Conservation (phyloP, 2,888 invertebrate species). For the Trachelus troglodyta region DNA sequence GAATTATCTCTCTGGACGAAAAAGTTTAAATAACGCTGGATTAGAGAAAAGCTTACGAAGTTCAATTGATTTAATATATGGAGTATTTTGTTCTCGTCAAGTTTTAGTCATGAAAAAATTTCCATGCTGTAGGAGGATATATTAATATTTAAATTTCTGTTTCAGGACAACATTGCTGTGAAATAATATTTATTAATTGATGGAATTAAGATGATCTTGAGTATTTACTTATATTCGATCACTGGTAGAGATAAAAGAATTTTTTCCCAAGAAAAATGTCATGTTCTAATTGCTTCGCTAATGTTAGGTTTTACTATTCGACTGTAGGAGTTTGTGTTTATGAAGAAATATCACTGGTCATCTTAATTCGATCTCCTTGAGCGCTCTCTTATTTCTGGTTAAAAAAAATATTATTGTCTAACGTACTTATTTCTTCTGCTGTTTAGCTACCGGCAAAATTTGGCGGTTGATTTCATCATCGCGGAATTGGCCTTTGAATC, state of each 20-base stretch:
- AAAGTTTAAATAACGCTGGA: too few relatives aligned
- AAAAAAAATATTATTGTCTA: constrained; percentile 61
- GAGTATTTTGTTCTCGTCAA: constrained; percentile 5
- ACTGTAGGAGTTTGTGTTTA: too few relatives aligned
- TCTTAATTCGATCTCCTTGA: constrained; percentile 18
- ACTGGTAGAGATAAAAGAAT: constrained; percentile 6
- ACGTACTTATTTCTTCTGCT: constrained; percentile 64
- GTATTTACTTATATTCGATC: constrained; percentile 25
- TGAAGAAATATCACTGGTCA: background rate
- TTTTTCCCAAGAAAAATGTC: constrained; percentile 1
- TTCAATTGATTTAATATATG: constrained; percentile 1
- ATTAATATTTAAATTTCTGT: constrained; percentile 58
- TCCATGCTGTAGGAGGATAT: constrained; percentile 25
- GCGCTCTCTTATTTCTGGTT: constrained; percentile 23
- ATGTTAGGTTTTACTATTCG: too few relatives aligned
- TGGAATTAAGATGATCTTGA: constrained; percentile 23
- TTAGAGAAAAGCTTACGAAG: too few relatives aligned
- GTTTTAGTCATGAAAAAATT: background rate
- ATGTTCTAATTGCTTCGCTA: too few relatives aligned
- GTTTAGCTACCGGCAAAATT: constrained; percentile 93
- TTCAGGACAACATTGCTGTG: constrained; percentile 52
- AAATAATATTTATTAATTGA: constrained; percentile 18
- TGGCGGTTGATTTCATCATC: constrained; percentile 88
- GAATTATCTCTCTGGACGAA: too few relatives aligned
- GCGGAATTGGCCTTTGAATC: constrained; percentile 91